Evolutionary conservation across 2,113 vertebrate genomes (phyloP).

Genomic region (Oreochromis aureus): DNA sequence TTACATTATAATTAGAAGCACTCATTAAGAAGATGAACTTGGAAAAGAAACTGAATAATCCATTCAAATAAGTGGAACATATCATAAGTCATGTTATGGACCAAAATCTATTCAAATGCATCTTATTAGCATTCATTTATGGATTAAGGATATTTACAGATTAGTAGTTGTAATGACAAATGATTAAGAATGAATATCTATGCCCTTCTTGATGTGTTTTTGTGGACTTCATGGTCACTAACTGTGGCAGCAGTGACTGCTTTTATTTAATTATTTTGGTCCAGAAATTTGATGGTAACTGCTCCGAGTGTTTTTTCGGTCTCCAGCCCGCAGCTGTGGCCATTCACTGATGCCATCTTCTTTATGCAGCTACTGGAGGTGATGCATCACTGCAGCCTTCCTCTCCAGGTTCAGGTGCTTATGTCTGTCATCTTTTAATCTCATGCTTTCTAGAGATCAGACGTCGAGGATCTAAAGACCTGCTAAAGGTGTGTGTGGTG

Average conservation of each 20-base stretch:
- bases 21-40: background rate
- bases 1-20: background rate
- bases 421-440: background rate
- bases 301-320: background rate
- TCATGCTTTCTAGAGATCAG: slow-evolving; percentile 74
- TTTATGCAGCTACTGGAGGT: background rate
- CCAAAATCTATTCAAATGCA: background rate
- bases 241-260: background rate
- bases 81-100: background rate
- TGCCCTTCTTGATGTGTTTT: background rate
- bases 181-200: background rate
- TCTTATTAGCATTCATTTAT: fast-evolving
- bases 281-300: background rate
- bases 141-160: background rate
- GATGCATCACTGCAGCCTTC: background rate
- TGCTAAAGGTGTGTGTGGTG: slow-evolving; percentile 77
- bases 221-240: background rate
- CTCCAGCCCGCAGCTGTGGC: too few species aligned
- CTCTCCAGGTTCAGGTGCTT: background rate
- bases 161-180: background rate
- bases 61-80: background rate
- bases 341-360: background rate
- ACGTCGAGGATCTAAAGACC: slow-evolving; percentile 84
- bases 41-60: fast-evolving
- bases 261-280: background rate